Percentiles rank a stretch among this genome's conserved stretches.
phyloP scores from a whole-genome alignment of 2,113 vertebrate genomes.

The Asarcornis scutulata region DNA sequence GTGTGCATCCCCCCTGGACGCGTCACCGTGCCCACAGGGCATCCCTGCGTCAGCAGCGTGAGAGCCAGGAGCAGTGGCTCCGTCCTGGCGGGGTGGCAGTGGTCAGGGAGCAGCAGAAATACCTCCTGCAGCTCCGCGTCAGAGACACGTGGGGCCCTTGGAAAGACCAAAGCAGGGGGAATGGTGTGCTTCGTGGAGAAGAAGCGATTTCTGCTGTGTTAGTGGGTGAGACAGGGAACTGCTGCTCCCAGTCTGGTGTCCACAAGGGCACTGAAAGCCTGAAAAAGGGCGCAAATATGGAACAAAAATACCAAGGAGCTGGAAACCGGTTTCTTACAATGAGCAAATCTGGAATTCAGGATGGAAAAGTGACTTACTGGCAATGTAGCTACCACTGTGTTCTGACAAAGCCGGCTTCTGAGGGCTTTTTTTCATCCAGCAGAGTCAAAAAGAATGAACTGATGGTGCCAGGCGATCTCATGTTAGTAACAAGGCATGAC shows the following conservation, averaged over 20 bases:
- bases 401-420: neutral
- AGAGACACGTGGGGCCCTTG: neutral
- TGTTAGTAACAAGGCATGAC: neutral
- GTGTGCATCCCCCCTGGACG: fast-evolving
- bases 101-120: neutral
- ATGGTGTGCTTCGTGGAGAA: neutral
- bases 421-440: neutral
- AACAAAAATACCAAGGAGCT: neutral
- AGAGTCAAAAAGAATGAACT: neutral
- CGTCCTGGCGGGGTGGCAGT: too few relatives aligned
- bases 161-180: neutral
- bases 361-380: neutral
- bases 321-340: neutral
- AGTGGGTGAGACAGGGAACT: neutral
- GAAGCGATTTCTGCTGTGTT: neutral
- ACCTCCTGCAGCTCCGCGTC: fast-evolving
- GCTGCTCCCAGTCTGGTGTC: neutral
- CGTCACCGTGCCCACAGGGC: neutral
- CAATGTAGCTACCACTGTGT: neutral
- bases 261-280: neutral
- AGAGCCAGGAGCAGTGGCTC: neutral
- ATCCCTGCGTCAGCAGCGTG: fast-evolving
- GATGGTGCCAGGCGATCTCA: neutral
- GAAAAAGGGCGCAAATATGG: neutral
- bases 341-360: neutral